Conservation (phyloP, 2,113 vertebrate species). For the Nothoprocta perdicaria region DNA sequence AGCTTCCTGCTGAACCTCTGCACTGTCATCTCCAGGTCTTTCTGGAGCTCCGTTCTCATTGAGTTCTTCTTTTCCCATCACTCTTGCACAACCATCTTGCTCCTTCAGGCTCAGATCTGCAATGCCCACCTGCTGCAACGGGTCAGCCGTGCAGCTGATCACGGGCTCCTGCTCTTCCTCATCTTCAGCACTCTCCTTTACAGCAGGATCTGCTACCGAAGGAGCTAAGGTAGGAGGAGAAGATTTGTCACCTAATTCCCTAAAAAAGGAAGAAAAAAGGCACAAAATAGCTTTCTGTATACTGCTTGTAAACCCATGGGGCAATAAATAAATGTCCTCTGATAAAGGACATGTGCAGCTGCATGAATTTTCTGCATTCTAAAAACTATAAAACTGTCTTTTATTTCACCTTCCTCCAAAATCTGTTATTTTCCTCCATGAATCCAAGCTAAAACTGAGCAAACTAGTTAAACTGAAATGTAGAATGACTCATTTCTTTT, state of each 20-base stretch:
- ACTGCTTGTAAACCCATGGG: neutral
- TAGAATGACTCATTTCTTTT: neutral
- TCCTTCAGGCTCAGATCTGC: constrained; percentile 58
- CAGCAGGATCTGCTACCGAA: constrained; percentile 38
- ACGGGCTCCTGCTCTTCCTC: neutral
- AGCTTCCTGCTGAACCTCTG: constrained; percentile 31
- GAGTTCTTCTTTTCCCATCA: neutral
- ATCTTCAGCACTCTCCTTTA: constrained; percentile 33
- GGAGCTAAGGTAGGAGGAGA: constrained; percentile 84
- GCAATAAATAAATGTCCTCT: neutral
- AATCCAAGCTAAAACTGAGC: neutral
- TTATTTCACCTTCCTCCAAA: neutral
- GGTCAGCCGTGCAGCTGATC: neutral
- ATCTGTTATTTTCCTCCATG: neutral
- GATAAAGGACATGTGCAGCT: neutral
- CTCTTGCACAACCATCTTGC: neutral
- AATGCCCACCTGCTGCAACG: neutral
- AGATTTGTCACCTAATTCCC: constrained; percentile 93
- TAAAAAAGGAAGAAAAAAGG: constrained; percentile 51
- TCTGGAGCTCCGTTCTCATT: constrained; percentile 30
- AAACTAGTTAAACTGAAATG: neutral
- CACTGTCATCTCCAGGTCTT: neutral
- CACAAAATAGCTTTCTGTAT: constrained; percentile 1
- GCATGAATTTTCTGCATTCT: neutral
- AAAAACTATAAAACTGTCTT: neutral